These are phyloP conservation scores for Glaucopsyche alexis DNA, from an alignment of 2,888 invertebrate genomes.

Conservation along the genomic window DNA sequence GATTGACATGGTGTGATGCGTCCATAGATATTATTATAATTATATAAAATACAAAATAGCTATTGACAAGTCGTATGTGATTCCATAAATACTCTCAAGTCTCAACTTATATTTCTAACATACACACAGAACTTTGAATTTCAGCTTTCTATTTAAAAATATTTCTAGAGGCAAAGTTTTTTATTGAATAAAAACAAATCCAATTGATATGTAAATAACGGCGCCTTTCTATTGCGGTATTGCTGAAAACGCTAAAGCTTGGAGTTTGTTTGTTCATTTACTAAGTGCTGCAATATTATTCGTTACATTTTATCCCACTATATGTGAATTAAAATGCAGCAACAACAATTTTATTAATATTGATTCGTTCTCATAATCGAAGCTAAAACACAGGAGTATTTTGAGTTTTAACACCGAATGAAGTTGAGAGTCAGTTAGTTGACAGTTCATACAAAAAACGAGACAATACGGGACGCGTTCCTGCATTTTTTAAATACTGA, in stretches of 20 bases:
- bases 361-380: neutral
- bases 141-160: conserved; percentile 14
- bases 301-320: conserved; percentile 15
- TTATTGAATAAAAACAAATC: conserved; percentile 29
- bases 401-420: no score
- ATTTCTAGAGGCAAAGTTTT: conserved; percentile 26
- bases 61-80: neutral
- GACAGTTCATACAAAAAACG: no score
- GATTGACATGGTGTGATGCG: no score
- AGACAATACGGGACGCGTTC: no score
- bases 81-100: no score
- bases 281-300: conserved; percentile 31
- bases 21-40: no score
- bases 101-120: neutral
- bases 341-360: conserved; percentile 14
- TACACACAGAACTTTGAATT: conserved; percentile 13
- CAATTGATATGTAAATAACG: conserved; percentile 28
- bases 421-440: no score
- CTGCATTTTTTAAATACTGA: no score
- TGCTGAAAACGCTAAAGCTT: conserved; percentile 27
- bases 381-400: no score
- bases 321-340: conserved; percentile 2
- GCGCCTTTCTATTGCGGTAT: conserved; percentile 25
- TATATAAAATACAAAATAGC: no score
- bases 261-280: conserved; percentile 37